phyloP scores from a whole-genome alignment of 30 jellyfish, hydroid and myxozoan species.

The Aurelia aurita region DNA sequence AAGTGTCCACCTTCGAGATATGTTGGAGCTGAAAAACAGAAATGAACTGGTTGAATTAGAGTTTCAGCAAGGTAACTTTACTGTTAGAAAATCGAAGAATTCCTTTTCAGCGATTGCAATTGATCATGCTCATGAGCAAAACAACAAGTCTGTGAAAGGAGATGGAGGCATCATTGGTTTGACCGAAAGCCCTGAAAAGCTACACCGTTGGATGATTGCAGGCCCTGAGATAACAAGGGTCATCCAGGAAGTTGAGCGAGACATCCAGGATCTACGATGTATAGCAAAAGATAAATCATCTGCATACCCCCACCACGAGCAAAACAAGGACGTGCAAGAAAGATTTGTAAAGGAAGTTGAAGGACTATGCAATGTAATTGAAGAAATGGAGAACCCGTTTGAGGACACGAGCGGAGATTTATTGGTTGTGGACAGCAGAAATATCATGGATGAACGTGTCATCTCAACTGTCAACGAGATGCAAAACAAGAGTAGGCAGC shows the following conservation, averaged over 20 bases:
- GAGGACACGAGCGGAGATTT: constrained; percentile 23
- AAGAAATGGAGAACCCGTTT: constrained; percentile 56
- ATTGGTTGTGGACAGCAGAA: constrained; percentile 7
- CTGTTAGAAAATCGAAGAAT: too few species aligned
- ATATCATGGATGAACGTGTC: constrained; percentile 16
- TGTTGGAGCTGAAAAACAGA: too few species aligned
- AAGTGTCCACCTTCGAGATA: not conserved
- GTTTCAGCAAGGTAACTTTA: too few species aligned
- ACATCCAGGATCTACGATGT: not conserved
- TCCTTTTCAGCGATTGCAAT: constrained; percentile 31
- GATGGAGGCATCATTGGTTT: constrained; percentile 53
- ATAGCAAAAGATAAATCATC: not conserved
- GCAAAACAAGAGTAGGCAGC: constrained; percentile 15
- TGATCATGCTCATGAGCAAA: too few species aligned
- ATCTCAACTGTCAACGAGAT: constrained; percentile 1
- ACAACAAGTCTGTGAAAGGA: constrained; percentile 9
- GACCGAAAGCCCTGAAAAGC: constrained; percentile 12
- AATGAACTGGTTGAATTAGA: too few species aligned
- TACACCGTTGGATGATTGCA: constrained; percentile 49
- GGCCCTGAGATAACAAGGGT: constrained; percentile 45
- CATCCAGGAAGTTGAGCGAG: constrained; percentile 1
- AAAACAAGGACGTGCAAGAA: not conserved
- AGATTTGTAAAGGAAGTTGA: constrained; percentile 23
- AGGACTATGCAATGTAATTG: constrained; percentile 21
- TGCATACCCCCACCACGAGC: constrained; percentile 59